Evolutionary conservation across 2,888 invertebrate genomes (phyloP).

Genomic region (Brenthis daphne): DNA sequence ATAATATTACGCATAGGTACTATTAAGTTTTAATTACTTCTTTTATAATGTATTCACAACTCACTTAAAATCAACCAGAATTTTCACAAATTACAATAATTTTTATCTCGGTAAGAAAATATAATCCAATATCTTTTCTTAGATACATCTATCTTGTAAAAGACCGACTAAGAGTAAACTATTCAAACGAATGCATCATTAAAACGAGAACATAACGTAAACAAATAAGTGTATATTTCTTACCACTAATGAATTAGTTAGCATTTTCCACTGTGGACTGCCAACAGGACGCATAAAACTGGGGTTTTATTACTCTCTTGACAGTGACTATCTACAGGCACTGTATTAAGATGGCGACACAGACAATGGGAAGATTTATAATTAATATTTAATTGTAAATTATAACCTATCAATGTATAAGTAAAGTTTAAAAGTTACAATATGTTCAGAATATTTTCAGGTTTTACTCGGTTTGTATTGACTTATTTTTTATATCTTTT

Average conservation of each 20-base stretch:
- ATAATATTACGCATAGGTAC: too few relatives aligned
- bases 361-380: constrained; percentile 5
- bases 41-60: too few relatives aligned
- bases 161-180: neutral
- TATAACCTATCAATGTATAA: too few relatives aligned
- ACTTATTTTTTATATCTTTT: too few relatives aligned
- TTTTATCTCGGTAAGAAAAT: neutral
- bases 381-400: constrained; percentile 4
- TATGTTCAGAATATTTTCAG: too few relatives aligned
- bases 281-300: constrained; percentile 61
- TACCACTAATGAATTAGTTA: constrained; percentile 33
- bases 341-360: neutral
- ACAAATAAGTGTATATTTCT: constrained; percentile 23
- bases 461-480: too few relatives aligned
- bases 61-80: too few relatives aligned
- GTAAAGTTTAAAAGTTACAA: too few relatives aligned
- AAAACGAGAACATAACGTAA: constrained; percentile 16
- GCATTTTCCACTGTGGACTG: constrained; percentile 51
- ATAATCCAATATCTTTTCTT: neutral
- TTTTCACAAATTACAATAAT: neutral
- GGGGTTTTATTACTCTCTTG: constrained; percentile 52
- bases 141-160: neutral
- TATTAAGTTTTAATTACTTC: too few relatives aligned
- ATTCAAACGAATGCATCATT: constrained; percentile 19
- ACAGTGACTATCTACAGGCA: constrained; percentile 39